phyloP scores from a whole-genome alignment of 2,797 vertebrate genomes.

The Acridotheres tristis region DNA sequence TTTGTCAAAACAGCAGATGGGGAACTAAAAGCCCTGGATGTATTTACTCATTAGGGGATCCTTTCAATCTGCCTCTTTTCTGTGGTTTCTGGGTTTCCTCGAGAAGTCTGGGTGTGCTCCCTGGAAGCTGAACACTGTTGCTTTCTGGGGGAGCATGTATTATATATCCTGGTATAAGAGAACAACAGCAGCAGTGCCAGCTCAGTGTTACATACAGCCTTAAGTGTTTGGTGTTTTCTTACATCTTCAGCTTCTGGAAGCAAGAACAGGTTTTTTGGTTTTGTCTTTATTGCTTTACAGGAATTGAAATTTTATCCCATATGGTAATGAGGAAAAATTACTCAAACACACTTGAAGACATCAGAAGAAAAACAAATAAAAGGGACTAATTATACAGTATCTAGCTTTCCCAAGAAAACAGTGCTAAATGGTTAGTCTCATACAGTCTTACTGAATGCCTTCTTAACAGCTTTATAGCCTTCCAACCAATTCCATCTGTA shows the following conservation, averaged over 20 bases:
- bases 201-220: background rate
- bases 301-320: background rate
- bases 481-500: background rate
- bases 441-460: background rate
- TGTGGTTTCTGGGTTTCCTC: background rate
- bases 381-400: background rate
- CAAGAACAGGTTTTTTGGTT: background rate
- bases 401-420: background rate
- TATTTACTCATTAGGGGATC: background rate
- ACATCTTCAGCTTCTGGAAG: background rate
- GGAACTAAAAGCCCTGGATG: background rate
- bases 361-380: background rate
- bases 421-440: background rate
- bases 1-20: conserved; percentile 31
- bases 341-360: background rate
- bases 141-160: background rate
- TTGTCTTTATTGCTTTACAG: background rate
- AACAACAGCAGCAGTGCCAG: background rate
- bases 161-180: background rate
- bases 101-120: background rate
- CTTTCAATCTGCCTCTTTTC: background rate
- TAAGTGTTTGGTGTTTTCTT: background rate
- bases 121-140: background rate
- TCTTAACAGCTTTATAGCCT: background rate
- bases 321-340: background rate